These are phyloP conservation scores for Misgurnus mizolepis DNA, from an alignment of 2,113 vertebrate species.

Conservation along the genomic window DNA sequence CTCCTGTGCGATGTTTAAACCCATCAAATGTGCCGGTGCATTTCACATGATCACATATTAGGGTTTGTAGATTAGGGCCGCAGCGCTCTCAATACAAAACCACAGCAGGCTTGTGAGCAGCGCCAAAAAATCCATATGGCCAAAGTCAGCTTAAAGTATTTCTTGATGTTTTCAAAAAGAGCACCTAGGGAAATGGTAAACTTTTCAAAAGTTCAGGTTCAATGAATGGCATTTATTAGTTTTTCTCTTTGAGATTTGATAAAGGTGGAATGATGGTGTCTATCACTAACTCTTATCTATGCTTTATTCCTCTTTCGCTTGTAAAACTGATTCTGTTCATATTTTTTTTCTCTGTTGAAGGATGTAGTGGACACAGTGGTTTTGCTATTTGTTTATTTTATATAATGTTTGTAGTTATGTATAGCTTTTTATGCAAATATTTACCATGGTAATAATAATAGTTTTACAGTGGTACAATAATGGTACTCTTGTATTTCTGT, in stretches of 20 bases:
- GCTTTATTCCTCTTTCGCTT: constrained; percentile 5
- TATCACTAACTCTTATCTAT: background rate
- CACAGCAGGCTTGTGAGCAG: constrained; percentile 42
- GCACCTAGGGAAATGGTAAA: constrained; percentile 10
- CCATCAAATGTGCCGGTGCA: constrained; percentile 34
- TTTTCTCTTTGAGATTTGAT: background rate
- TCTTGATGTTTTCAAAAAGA: constrained; percentile 48
- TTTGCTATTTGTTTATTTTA: background rate
- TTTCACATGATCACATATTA: constrained; percentile 43
- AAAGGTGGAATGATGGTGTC: background rate
- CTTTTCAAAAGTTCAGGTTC: constrained; percentile 22
- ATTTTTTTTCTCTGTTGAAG: background rate
- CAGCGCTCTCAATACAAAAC: constrained; percentile 42
- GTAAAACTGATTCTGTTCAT: background rate
- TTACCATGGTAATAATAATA: background rate
- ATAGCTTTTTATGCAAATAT: background rate
- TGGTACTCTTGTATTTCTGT: background rate
- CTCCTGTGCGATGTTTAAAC: constrained; percentile 44
- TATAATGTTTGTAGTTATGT: background rate
- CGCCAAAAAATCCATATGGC: constrained; percentile 47
- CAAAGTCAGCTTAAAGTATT: constrained; percentile 42
- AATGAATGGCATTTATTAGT: background rate
- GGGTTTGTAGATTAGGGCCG: constrained; percentile 52
- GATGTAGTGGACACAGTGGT: background rate
- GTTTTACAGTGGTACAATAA: background rate